Base-by-base conservation (phyloP, 1,140 invertebrate genomes). In the Drosophila micromelanica region DNA sequence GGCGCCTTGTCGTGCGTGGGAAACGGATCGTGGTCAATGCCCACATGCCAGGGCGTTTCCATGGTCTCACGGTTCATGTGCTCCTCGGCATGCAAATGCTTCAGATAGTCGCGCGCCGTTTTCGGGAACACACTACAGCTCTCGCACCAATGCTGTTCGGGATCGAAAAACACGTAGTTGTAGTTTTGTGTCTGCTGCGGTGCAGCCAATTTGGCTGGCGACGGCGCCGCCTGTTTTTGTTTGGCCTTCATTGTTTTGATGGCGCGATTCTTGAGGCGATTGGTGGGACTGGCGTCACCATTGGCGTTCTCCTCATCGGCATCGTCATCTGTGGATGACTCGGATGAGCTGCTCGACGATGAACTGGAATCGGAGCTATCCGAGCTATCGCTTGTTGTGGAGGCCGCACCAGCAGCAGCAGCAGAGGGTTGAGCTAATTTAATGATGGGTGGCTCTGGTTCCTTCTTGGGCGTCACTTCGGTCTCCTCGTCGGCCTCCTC, bases 141-240 rank as follows among this genome's bases (percentile, higher is more conserved):
- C 60, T 96, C 94, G 92, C 97, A 97, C 97, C 97, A 97, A 92
- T 97, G 96, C 93, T 96, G 95, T 92, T 97, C 96, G 0, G 96
- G 96, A 93, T 97, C 97, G 86, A 96, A 97, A 92, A 97, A 96
- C 35, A 96, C 95, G 86, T 96, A 96, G 94, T 96, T 96, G 91
- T 95, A 90, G 20, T 71, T 76, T 70, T 79, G 78, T 17, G 52
- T 6, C 9, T 45, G 15, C 11, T 49, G 15, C 11, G 64, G n/a
- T 23, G 68, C 6, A 7, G 42, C 15, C 8, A 37, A 4, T 46
- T 81, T 81, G 1, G 72, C 17, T 55, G 45, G 12, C 9, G 23
- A 2, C n/a, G 23, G 5, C 59, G 87, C 84, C 13, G 15, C 51
- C 9, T 92, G 64, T 80, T 72, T 92, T 87, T 70, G 65, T 67